Conservation (phyloP, 2,113 vertebrate species). For the Alectura lathami region DNA sequence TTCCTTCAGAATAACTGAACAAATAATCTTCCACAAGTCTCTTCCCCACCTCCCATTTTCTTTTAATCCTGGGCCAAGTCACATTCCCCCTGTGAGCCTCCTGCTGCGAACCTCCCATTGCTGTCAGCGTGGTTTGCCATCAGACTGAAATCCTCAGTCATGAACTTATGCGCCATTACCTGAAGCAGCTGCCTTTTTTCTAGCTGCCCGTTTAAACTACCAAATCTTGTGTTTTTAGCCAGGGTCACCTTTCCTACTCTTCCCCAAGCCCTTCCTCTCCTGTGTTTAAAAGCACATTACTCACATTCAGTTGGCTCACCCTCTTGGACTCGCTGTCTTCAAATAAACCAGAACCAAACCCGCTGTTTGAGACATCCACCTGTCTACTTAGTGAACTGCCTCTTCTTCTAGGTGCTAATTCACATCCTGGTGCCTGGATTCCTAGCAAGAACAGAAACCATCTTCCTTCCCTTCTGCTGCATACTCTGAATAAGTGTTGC, state of each 20-base stretch:
- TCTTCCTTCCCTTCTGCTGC: background rate
- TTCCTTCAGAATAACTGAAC: background rate
- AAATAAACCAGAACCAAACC: background rate
- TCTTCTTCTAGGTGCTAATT: background rate
- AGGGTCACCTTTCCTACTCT: background rate
- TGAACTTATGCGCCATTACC: background rate
- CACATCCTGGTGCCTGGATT: background rate
- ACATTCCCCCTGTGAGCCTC: background rate
- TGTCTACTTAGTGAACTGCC: background rate
- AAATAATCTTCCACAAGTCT: background rate
- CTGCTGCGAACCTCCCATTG: background rate
- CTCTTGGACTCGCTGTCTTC: background rate
- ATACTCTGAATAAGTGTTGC: background rate
- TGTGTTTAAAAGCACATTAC: background rate
- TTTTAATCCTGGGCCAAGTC: constrained; percentile 7
- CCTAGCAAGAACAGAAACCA: background rate
- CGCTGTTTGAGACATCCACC: background rate
- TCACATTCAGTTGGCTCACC: background rate
- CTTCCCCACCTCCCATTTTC: background rate
- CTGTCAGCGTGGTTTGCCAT: constrained; percentile 2
- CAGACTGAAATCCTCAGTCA: constrained; percentile 9
- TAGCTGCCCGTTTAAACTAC: constrained; percentile 27
- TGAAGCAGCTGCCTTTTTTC: background rate
- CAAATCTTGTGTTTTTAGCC: background rate
- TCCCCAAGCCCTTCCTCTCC: background rate